Conservation (phyloP, 2,113 vertebrate species). For the Malurus alboscapulatus region DNA sequence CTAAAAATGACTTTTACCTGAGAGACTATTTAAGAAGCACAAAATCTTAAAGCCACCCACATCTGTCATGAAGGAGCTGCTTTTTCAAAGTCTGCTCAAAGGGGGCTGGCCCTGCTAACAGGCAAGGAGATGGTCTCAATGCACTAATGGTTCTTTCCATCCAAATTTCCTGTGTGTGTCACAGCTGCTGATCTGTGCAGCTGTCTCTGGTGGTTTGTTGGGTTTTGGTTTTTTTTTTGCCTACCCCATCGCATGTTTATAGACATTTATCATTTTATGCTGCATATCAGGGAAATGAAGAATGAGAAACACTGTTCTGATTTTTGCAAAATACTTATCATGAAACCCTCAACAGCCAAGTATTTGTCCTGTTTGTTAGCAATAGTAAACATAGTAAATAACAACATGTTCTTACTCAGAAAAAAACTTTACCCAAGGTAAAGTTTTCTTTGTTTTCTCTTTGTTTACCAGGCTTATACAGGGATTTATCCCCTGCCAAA, state of each 20-base stretch:
- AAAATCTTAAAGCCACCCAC: neutral
- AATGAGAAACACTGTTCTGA: neutral
- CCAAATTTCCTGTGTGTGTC: slow-evolving; percentile 68
- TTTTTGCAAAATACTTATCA: neutral
- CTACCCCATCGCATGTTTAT: neutral
- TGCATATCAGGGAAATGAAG: neutral
- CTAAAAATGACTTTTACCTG: neutral
- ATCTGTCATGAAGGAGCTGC: neutral
- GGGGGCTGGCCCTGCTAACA: slow-evolving; percentile 16
- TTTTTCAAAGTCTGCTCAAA: slow-evolving; percentile 35
- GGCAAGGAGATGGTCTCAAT: slow-evolving; percentile 53
- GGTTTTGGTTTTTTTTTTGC: neutral
- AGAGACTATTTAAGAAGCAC: neutral
- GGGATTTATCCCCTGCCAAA: neutral
- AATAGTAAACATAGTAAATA: neutral
- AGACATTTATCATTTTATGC: slow-evolving; percentile 7
- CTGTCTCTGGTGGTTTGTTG: slow-evolving; percentile 28
- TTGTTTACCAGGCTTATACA: neutral
- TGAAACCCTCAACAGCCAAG: neutral
- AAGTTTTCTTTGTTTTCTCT: neutral
- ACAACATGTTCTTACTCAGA: neutral
- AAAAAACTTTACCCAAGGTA: neutral
- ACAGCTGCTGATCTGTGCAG: slow-evolving; percentile 65
- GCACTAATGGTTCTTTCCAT: slow-evolving; percentile 71
- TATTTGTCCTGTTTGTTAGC: neutral